Conservation (phyloP, 2,797 vertebrate species). For the Molossus molossus region DNA sequence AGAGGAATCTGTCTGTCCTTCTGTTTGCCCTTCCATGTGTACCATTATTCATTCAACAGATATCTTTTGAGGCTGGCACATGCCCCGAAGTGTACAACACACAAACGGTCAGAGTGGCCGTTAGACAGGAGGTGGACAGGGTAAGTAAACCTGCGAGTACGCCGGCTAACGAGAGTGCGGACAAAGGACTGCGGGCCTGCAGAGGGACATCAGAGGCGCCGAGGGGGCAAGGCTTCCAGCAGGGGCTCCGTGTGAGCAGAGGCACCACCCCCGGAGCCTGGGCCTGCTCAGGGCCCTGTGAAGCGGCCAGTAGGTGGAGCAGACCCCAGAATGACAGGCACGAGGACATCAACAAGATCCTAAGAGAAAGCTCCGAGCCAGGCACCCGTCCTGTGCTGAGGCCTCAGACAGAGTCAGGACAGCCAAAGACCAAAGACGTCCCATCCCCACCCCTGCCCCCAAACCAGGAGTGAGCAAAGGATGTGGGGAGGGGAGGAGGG, state of each 20-base stretch:
- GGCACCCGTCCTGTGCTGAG: background rate
- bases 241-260: background rate
- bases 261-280: rapidly evolving
- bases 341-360: background rate
- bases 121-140: background rate
- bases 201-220: background rate
- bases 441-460: background rate
- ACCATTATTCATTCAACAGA: background rate
- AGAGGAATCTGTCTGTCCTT: background rate
- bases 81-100: no score
- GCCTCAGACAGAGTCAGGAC: background rate
- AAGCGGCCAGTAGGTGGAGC: background rate
- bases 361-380: background rate
- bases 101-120: background rate
- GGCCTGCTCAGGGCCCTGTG: background rate
- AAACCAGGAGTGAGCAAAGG: background rate
- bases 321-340: background rate
- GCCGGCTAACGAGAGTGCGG: background rate
- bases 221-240: background rate
- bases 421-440: background rate
- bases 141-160: rapidly evolving
- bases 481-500: background rate
- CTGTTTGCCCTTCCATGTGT: background rate
- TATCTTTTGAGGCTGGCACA: background rate
- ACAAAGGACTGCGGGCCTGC: background rate